A percentile compares a stretch with the other conserved stretches of the same genome.
phyloP scores from a whole-genome alignment of 1,140 invertebrate species.

The Caenorhabditis elegans region WBcel235 BX284605.5:20846001-20846500 shows the following conservation, averaged over 20 bases:
- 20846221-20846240: conserved; percentile 38
- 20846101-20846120: no score
- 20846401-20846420: no score
- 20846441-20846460: conserved; percentile 46
- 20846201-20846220: conserved; percentile 31
- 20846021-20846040: no score
- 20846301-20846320: conserved; percentile 37
- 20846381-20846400: conserved; percentile 30
- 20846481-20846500: conserved; percentile 29
- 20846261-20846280: conserved; percentile 24
- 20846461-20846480: conserved; percentile 42
- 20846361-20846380: conserved; percentile 34
- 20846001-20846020: no score
- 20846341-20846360: conserved; percentile 16
- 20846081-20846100: no score
- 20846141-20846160: no score
- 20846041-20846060: neutral
- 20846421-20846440: conserved; percentile 25
- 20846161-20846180: no score
- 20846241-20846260: neutral
- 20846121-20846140: no score
- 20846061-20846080: neutral
- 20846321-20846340: conserved; percentile 40
- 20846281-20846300: conserved; percentile 44
- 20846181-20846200: neutral